phyloP scores from a whole-genome alignment of 1,140 invertebrate genomes.

The Lordiphosa clarofinis region DNA sequence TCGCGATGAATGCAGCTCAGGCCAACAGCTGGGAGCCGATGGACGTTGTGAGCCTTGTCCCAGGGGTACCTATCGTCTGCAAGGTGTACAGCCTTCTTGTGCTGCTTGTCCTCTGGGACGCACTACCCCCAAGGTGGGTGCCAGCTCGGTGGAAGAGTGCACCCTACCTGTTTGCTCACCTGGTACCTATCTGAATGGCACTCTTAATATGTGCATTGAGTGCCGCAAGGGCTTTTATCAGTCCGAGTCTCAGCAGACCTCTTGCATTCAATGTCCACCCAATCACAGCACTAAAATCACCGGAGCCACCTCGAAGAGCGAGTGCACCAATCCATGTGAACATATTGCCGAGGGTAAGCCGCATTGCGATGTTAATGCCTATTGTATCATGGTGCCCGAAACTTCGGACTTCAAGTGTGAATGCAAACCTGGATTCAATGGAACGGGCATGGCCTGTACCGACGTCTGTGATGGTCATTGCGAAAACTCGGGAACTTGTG shows the following conservation, averaged over 20 bases:
- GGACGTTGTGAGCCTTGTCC: constrained; percentile 96
- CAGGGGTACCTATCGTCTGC: constrained; percentile 92
- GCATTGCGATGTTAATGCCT: constrained; percentile 92
- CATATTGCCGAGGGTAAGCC: constrained; percentile 85
- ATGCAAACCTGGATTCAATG: constrained; percentile 96
- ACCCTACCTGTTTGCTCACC: constrained; percentile 92
- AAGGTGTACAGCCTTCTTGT: constrained; percentile 93
- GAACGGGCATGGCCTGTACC: constrained; percentile 89
- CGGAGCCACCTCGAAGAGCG: constrained; percentile 87
- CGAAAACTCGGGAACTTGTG: constrained; percentile 94
- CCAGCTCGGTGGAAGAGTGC: constrained; percentile 93
- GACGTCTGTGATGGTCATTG: constrained; percentile 94
- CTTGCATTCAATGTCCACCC: constrained; percentile 92
- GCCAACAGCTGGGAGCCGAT: constrained; percentile 91
- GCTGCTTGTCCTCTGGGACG: constrained; percentile 92
- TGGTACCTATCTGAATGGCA: constrained; percentile 91
- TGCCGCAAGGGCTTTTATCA: constrained; percentile 97
- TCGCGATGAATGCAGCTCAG: constrained; percentile 94
- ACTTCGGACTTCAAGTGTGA: constrained; percentile 94
- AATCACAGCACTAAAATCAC: constrained; percentile 94
- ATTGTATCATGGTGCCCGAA: constrained; percentile 91
- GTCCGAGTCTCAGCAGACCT: constrained; percentile 92
- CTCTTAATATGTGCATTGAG: constrained; percentile 90
- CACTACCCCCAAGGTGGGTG: constrained; percentile 91
- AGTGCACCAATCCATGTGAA: constrained; percentile 95